phyloP scores from a whole-genome alignment of 2,888 invertebrate species.

The Schrankia costaestrigalis region DNA sequence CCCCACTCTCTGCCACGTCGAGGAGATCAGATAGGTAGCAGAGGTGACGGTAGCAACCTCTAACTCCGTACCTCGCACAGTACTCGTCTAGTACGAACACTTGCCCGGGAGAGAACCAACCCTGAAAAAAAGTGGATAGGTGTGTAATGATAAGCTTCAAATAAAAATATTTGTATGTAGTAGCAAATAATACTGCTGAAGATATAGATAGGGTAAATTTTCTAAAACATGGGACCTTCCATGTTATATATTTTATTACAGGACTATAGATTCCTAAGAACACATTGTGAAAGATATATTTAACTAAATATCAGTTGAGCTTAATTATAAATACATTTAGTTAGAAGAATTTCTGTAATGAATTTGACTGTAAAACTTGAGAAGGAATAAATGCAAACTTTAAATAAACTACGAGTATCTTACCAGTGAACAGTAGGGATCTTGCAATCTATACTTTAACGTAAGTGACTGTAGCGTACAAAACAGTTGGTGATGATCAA shows the following conservation, averaged over 20 bases:
- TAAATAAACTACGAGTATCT: constrained; percentile 36
- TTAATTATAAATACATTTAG: no score
- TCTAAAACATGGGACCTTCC: no score
- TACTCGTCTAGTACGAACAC: constrained; percentile 99
- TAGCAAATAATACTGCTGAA: no score
- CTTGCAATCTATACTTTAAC: constrained; percentile 96
- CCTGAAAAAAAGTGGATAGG: constrained; percentile 78
- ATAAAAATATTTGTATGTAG: no score
- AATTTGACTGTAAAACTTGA: no score
- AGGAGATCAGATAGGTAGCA: constrained; percentile 97
- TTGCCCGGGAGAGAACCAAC: constrained; percentile 99
- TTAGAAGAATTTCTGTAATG: no score
- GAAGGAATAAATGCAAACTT: neutral
- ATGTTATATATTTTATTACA: no score
- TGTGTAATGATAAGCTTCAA: neutral
- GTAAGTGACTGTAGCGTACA: constrained; percentile 95
- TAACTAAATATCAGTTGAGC: no score
- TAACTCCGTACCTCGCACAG: constrained; percentile 97
- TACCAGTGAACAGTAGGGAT: constrained; percentile 99
- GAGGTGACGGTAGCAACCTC: constrained; percentile 97
- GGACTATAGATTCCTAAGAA: neutral
- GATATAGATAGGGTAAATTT: no score
- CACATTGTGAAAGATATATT: no score
- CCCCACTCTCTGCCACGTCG: constrained; percentile 95
- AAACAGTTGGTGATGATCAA: constrained; percentile 96